phyloP scores from a whole-genome alignment of 1,140 invertebrate species.

The Antheraea mylitta region DNA sequence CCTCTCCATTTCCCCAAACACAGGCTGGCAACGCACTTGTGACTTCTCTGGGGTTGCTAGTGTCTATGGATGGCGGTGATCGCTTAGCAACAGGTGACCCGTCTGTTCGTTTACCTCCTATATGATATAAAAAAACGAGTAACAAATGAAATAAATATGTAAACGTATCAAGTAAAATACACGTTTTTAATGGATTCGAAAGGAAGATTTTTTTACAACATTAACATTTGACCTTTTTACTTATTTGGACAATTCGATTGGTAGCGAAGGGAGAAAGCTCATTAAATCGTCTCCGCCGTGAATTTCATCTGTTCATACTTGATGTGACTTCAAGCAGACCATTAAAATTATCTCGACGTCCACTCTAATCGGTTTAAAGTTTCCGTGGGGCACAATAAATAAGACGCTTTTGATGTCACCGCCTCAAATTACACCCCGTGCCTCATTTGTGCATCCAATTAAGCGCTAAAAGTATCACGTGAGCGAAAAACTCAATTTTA shows the following conservation, averaged over 20 bases:
- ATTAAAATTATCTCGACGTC: slow-evolving; percentile 67
- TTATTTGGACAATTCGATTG: slow-evolving; percentile 13
- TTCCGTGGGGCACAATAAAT: slow-evolving; percentile 41
- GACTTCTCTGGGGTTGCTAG: no score
- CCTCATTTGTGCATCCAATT: slow-evolving; percentile 64
- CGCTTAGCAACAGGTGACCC: no score
- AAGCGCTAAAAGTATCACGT: slow-evolving; percentile 64
- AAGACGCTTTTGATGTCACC: slow-evolving; percentile 51
- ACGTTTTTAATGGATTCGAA: background rate
- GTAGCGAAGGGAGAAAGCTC: slow-evolving; percentile 23
- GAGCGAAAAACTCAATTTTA: slow-evolving; percentile 39
- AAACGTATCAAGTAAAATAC: background rate
- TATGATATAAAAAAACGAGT: no score
- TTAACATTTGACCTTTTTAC: slow-evolving; percentile 11
- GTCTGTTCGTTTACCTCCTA: no score
- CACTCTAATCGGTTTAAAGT: slow-evolving; percentile 62
- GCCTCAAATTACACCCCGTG: slow-evolving; percentile 54
- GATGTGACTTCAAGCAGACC: slow-evolving; percentile 42
- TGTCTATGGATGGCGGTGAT: no score
- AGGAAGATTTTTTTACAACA: background rate
- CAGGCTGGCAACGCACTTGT: no score
- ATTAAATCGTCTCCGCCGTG: slow-evolving; percentile 19
- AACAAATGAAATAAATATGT: no score
- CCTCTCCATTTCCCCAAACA: no score
- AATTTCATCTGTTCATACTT: slow-evolving; percentile 19